Evolutionary conservation across 2,888 invertebrate species (phyloP), one percentile per base, ranked within the genome.

Genomic region (Epistrophe eligans): DNA sequence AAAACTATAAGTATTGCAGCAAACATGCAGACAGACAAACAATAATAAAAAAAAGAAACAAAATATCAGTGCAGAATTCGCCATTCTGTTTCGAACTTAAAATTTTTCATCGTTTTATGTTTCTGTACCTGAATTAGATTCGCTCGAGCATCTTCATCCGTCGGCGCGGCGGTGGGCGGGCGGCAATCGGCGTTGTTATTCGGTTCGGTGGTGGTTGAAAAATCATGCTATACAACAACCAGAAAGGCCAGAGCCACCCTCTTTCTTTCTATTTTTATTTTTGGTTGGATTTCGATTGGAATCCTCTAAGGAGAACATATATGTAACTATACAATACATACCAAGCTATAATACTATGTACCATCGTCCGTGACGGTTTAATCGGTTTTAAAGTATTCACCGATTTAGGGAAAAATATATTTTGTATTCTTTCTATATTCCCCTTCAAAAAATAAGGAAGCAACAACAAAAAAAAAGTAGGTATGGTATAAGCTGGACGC

Each of bases 331-430:
- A 1, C 9, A 35, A n/a, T 0, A 4, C 9, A 35, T 9, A 60
- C 43, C 66, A 79, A 66, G 43, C 76, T 79, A n/a, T n/a, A 91
- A 91, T 90, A 91, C 90, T 24, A 24, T 24, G 24, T 24, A 91
- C 90, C 91, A 35, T 1, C 35, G 89, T 91, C 89, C 91, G 90
- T 90, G 91, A 91, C 91, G 91, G 89, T 91, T 91, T 92, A 91
- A 92, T 92, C 91, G 92, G 89, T 92, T 91, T 91, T 91, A 91
- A 92, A 91, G 91, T 91, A 91, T 91, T 90, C 77, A 72, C 76
- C 76, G 66, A 35, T 70, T 77, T 70, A 28, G 73, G 70, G 66
- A 64, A 73, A 38, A n/a, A n/a, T n/a, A n/a, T 67, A 32, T 67
- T 67, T 50, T 24, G 17, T 35, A 8, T 24, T 67, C 15, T 24